Conservation (phyloP, 2,888 invertebrate species). For the Drosophila cracens region DNA sequence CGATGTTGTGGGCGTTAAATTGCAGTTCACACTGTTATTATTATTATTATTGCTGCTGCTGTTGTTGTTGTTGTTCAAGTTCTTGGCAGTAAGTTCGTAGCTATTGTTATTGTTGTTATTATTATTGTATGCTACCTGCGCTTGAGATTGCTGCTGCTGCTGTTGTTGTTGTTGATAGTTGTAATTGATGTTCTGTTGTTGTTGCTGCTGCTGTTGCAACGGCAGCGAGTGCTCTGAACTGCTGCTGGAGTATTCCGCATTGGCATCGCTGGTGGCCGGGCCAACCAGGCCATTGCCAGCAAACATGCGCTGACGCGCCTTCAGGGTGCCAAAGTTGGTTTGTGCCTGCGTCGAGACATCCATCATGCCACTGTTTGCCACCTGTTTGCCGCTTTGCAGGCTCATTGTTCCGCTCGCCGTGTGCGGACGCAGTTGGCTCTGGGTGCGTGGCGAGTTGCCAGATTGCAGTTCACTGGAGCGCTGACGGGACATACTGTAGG, state of each 20-base stretch:
- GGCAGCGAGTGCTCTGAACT: slow-evolving; percentile 87
- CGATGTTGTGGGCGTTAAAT: slow-evolving; percentile 54
- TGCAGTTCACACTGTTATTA: slow-evolving; percentile 1
- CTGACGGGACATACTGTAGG: slow-evolving; percentile 87
- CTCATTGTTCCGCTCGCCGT: slow-evolving; percentile 55
- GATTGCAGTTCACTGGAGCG: slow-evolving; percentile 84
- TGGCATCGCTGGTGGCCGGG: slow-evolving; percentile 16
- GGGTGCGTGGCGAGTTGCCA: slow-evolving; percentile 36
- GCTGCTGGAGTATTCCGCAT: slow-evolving; percentile 85
- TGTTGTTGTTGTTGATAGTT: slow-evolving; percentile 44
- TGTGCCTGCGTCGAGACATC: slow-evolving; percentile 69
- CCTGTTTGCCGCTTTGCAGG: slow-evolving; percentile 31
- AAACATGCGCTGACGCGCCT: slow-evolving; percentile 76
- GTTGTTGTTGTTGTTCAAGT: slow-evolving; percentile 41
- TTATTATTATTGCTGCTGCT: slow-evolving; percentile 10
- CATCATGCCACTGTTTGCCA: slow-evolving; percentile 42
- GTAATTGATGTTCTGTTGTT: slow-evolving; percentile 46
- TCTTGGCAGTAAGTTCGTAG: slow-evolving; percentile 49
- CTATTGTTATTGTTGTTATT: slow-evolving; percentile 35
- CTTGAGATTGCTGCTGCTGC: slow-evolving; percentile 51
- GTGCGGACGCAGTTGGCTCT: slow-evolving; percentile 55
- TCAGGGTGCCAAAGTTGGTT: slow-evolving; percentile 59
- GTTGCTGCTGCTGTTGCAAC: slow-evolving; percentile 51
- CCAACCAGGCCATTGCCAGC: slow-evolving; percentile 83
- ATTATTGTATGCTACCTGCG: slow-evolving; percentile 44